Evolutionary conservation across 2,888 invertebrate species (phyloP), one percentile per base, ranked within the genome.

Genomic region (Palloptera scutellata): DNA sequence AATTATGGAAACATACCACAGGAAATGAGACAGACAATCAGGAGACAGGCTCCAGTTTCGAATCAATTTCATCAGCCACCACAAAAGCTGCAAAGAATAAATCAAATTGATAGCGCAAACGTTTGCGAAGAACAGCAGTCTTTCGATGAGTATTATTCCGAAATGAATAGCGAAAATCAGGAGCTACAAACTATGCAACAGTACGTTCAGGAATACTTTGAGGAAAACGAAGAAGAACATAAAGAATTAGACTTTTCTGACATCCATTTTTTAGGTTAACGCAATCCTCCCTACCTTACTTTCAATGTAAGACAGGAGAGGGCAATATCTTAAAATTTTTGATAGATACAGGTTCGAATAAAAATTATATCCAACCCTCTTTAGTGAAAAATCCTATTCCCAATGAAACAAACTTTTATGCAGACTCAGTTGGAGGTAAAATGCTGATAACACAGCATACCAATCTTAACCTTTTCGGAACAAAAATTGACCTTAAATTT

Each of bases 301-400:
- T 61, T 45, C 45, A 61, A 61, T 61, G 61, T 48, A 61, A 61
- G 30, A 48, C 57, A 11, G 20, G 20, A 30, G 30, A 57, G 9
- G 57, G 57, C 9, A 17, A 59, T 42, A 43, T 59, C 9, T 40
- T 62, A 30, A 62, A 52, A 52, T 53, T 62, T 15, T 30, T 62
- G 11, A 52, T 62, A n/a, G n/a, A n/a, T n/a, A n/a, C n/a, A n/a
- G n/a, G n/a, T n/a, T n/a, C n/a, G n/a, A n/a, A n/a, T n/a, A 63
- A 54, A 54, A 63, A 63, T 55, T 63, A 63, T 43, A 63, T 63
- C 19, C 53, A 63, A 43, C 63, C 41, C 13, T 40, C 53, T n/a
- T 17, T 61, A n/a, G 41, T 52, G 13, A 61, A 20, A 30, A 61
- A 61, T 13, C 51, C 61, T 20, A 52, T 61, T 10, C 51, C 51